Percentiles rank a stretch among this genome's conserved stretches.
Evolutionary conservation across 2,888 invertebrate species (phyloP).

Genomic region (Epinotia ramella): DNA sequence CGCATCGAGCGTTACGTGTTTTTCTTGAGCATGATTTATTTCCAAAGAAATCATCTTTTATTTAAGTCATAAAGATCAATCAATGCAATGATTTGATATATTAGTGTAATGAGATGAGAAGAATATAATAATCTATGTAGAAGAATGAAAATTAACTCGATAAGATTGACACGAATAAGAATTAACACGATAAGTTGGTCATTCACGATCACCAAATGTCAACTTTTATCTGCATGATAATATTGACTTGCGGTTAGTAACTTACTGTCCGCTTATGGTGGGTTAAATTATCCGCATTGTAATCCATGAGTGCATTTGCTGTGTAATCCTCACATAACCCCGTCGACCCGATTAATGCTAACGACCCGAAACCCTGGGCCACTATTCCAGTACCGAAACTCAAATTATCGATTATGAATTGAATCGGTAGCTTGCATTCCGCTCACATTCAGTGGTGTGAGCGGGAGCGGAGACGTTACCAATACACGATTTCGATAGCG

Average conservation of each 20-base stretch:
- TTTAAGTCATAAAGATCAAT: neutral
- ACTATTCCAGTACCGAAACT: neutral
- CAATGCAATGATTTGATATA: too few relatives aligned
- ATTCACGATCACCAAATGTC: neutral
- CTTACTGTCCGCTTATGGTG: neutral
- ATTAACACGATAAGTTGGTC: neutral
- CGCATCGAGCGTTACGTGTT: conserved; percentile 6
- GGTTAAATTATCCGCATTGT: conserved; percentile 32
- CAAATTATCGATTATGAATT: neutral
- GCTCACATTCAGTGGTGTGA: neutral
- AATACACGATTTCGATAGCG: neutral
- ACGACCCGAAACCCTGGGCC: conserved; percentile 52
- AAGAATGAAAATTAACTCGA: too few relatives aligned
- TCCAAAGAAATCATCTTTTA: neutral
- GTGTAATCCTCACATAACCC: conserved; percentile 52
- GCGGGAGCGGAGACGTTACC: neutral
- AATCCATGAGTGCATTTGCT: conserved; percentile 35
- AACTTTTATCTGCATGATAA: conserved; percentile 5
- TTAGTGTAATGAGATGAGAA: neutral
- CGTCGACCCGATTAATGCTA: conserved; percentile 62
- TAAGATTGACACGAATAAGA: too few relatives aligned
- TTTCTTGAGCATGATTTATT: conserved; percentile 12
- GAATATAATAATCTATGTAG: too few relatives aligned
- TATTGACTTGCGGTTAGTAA: conserved; percentile 3
- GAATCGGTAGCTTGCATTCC: neutral